Evolutionary conservation across 2,797 vertebrate species (phyloP), one percentile per base, ranked within the genome.

Genomic region (Oreochromis mossambicus): DNA sequence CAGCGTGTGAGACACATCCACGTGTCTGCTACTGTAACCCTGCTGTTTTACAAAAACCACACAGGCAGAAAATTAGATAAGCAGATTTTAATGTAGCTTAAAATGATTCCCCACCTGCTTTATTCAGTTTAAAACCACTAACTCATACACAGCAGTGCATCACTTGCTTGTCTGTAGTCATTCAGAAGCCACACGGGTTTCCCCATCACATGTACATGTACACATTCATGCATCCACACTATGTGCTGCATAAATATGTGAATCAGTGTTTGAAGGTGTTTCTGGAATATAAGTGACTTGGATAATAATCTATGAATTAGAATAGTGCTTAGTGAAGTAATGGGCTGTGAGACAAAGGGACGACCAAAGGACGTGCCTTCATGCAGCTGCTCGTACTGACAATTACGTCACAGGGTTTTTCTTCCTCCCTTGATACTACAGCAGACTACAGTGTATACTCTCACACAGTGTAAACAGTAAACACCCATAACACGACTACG

Each of bases 221-320:
- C 5, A 58, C 66, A 73, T 63, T 48, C 51, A 52, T 78, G 38
- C 43, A 68, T 52, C 8, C 19, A 7, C 70, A 50, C 77, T 34
- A 13, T 26, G 32, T 51, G 13, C 10, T 19, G n/a, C 17, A 56
- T 21, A 8, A 73, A 46, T 51, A 50, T 80, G 79, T 86, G 78
- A 77, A 52, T 87, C 6, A 1, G 32, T 52, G 34, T 79, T 63
- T 81, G 79, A 43, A 24, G 50, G 55, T 78, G 58, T 68, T 75
- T 76, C 76, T 70, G 58, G 77, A 70, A 82, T 78, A 80, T 80
- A 58, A 77, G 75, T 79, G 85, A 83, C 83, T 87, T 75, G 56
- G 76, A 86, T 1, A 48, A 29, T 48, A 73, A 73, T 85, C 52
- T 80, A 66, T 82, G 61, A 84, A 90, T 90, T 86, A 83, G 29